phyloP scores from a whole-genome alignment of 2,113 vertebrate genomes.

The Onychorhynchus coronatus region DNA sequence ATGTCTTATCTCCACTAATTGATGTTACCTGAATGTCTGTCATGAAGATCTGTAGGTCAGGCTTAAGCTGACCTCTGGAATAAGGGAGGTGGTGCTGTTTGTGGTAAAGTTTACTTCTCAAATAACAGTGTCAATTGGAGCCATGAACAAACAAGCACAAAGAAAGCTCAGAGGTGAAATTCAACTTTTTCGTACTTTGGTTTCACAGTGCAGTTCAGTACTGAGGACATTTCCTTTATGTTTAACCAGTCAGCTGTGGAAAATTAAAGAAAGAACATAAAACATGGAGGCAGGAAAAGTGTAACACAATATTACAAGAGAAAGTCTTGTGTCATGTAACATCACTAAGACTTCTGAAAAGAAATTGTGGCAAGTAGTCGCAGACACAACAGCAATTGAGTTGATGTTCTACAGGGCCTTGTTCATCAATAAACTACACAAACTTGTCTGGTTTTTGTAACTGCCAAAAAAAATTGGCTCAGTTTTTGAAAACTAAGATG shows the following conservation, averaged over 20 bases:
- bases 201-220: not conserved
- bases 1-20: not conserved
- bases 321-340: not conserved
- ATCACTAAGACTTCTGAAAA: not conserved
- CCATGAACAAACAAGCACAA: not conserved
- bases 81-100: not conserved
- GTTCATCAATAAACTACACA: not conserved
- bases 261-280: not conserved
- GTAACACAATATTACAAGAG: not conserved
- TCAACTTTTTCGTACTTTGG: not conserved
- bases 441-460: not conserved
- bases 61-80: not conserved
- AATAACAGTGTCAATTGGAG: not conserved
- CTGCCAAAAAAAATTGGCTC: not conserved
- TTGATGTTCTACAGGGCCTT: not conserved
- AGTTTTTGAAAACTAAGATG: not conserved
- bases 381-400: not conserved
- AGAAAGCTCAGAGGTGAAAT: not conserved
- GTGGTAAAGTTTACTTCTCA: not conserved
- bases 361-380: not conserved
- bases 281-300: not conserved
- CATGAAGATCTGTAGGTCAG: not conserved
- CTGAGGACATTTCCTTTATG: not conserved
- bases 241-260: not conserved
- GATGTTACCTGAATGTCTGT: not conserved